Evolutionary conservation across 2,888 invertebrate genomes (phyloP), one percentile per base, ranked within the genome.

Genomic region (Erebia ligea): DNA sequence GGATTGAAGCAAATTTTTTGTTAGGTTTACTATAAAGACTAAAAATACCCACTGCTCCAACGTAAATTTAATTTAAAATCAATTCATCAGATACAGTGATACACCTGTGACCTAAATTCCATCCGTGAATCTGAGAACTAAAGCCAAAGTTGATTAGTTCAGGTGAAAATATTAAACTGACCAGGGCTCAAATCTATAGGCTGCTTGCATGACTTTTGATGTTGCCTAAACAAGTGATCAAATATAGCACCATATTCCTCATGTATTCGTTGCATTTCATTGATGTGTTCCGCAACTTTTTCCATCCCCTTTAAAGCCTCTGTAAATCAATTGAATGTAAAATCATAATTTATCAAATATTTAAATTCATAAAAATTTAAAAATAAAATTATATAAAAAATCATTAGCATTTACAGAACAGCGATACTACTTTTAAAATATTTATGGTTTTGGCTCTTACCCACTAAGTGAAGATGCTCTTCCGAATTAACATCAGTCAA

Each of bases 241-340:
- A 99, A 99, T 89, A 99, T 98, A 83, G 98, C 97, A 82, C 99
- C 99, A 92, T 99, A 99, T 93, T 99, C 99, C 94, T 99, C 99
- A 90, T 99, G 99, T 84, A 99, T 99, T 94, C 99, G 96, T 95
- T 99, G 99, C 99, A 99, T 99, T 94, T 99, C 99, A 93, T 99
- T 99, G 84, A 99, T 99, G 94, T 99, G 99, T 92, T 99, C 99
- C 62, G 99, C 99, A 80, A 99, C 99, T 91, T 98, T 98, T 88
- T 99, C 99, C 99, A 99, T 99, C 78, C 98, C 98, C 89, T 98
- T 98, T 70, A 98, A 95, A 78, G 98, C 98, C 95, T 98, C 98
- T 98, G 95, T 76, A 74, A 75, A 11, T n/a, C 0, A 34, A 50
- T 25, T 19, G 9, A 11, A 21, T 6, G 13, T 25, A 15, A n/a